These are phyloP conservation scores for Telenomus remus DNA, from an alignment of 1,140 invertebrate genomes.

Conservation along the genomic window DNA sequence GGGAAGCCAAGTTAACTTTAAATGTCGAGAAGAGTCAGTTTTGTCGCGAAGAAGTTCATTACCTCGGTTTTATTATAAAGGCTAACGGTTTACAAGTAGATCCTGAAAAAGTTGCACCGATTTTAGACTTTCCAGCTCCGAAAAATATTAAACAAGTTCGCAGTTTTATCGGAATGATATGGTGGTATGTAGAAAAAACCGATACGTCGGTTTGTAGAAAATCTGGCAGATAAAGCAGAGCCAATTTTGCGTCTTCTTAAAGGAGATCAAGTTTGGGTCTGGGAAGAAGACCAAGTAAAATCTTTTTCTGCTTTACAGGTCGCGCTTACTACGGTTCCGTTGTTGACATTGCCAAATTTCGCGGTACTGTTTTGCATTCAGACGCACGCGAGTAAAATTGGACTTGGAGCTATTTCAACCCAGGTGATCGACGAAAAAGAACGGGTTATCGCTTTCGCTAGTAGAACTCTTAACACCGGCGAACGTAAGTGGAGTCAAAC, in stretches of 20 bases:
- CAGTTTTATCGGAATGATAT: constrained; percentile 53
- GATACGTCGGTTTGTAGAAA: constrained; percentile 44
- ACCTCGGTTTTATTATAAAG: constrained; percentile 59
- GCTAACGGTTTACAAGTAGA: constrained; percentile 47
- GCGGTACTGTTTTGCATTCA: neutral
- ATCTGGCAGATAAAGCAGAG: constrained; percentile 19
- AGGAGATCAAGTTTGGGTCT: neutral
- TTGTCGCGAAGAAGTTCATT: constrained; percentile 39
- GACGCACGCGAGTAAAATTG: neutral
- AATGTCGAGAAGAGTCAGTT: constrained; percentile 55
- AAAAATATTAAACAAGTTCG: constrained; percentile 44
- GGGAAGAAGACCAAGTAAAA: neutral
- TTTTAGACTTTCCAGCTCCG: constrained; percentile 56
- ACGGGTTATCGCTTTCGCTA: neutral
- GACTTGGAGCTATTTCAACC: neutral
- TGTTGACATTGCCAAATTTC: neutral
- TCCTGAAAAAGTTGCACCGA: constrained; percentile 57
- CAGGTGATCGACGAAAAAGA: neutral
- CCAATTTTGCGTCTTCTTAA: constrained; percentile 16
- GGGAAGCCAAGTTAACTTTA: constrained; percentile 32
- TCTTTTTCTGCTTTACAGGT: neutral
- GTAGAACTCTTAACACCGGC: neutral
- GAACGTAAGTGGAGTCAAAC: neutral
- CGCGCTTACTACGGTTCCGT: neutral
- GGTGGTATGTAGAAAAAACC: too few relatives aligned